These are phyloP conservation scores for Mythimna albipuncta DNA, from an alignment of 2,888 invertebrate genomes.

Conservation along the genomic window DNA sequence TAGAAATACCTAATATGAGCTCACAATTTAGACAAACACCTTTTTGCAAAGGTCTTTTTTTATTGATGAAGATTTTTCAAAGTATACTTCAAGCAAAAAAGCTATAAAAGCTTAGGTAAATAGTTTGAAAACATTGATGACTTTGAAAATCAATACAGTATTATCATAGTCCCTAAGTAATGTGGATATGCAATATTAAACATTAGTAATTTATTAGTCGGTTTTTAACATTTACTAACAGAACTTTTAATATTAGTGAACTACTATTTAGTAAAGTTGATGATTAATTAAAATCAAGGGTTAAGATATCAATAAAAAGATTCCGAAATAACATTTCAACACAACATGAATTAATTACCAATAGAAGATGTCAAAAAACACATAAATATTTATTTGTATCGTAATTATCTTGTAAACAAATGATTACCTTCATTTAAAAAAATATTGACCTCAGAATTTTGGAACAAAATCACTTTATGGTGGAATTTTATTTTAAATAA, in stretches of 20 bases:
- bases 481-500: constrained; percentile 2
- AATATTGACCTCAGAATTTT: constrained; percentile 10
- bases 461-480: constrained; percentile 1
- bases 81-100: not conserved
- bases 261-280: not conserved
- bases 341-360: constrained; percentile 26
- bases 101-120: not conserved
- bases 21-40: constrained; percentile 6
- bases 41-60: not conserved
- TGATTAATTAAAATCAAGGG: not conserved
- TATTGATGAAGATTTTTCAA: not conserved
- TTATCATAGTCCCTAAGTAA: not conserved
- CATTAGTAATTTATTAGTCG: not conserved
- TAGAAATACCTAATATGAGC: constrained; percentile 11
- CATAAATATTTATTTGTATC: constrained; percentile 39
- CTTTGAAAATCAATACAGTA: not conserved
- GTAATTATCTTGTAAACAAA: constrained; percentile 34
- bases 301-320: constrained; percentile 9
- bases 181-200: not conserved
- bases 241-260: not conserved
- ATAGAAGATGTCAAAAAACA: constrained; percentile 8
- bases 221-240: not conserved
- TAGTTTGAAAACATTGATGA: not conserved
- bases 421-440: constrained; percentile 34
- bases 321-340: constrained; percentile 47